These are phyloP conservation scores for Helicoverpa armigera DNA, from an alignment of 1,140 invertebrate species.

Conservation along the genomic window DNA sequence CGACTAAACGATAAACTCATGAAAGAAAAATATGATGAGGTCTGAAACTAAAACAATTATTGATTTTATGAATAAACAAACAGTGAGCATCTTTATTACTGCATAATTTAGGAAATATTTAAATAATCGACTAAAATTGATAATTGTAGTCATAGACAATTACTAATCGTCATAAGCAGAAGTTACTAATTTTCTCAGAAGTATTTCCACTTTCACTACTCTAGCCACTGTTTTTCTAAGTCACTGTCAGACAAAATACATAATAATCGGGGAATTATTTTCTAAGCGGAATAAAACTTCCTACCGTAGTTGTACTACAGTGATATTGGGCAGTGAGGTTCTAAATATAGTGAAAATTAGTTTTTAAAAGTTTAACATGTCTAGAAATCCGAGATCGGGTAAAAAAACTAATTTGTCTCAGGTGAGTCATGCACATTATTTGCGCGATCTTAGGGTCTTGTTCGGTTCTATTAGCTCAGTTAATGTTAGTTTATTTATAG, in stretches of 20 bases:
- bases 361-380: constrained; percentile 63
- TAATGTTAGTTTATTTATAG: constrained; percentile 45
- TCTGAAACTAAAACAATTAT: background rate
- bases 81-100: no score
- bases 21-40: background rate
- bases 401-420: constrained; percentile 78
- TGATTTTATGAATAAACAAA: no score
- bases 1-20: background rate
- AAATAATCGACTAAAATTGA: background rate
- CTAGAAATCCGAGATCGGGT: constrained; percentile 68
- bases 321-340: background rate
- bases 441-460: constrained; percentile 40
- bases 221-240: constrained; percentile 23
- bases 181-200: background rate
- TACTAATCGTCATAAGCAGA: background rate
- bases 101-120: no score
- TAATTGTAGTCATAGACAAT: background rate
- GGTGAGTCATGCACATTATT: constrained; percentile 77
- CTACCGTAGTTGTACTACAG: background rate
- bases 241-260: constrained; percentile 26
- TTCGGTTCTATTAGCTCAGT: constrained; percentile 38
- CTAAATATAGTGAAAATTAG: constrained; percentile 25
- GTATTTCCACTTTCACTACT: background rate
- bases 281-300: constrained; percentile 23
- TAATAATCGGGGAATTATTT: constrained; percentile 27